phyloP scores from a whole-genome alignment of 2,113 vertebrate genomes.

The western clawed frog (Xenopus tropicalis) region DNA sequence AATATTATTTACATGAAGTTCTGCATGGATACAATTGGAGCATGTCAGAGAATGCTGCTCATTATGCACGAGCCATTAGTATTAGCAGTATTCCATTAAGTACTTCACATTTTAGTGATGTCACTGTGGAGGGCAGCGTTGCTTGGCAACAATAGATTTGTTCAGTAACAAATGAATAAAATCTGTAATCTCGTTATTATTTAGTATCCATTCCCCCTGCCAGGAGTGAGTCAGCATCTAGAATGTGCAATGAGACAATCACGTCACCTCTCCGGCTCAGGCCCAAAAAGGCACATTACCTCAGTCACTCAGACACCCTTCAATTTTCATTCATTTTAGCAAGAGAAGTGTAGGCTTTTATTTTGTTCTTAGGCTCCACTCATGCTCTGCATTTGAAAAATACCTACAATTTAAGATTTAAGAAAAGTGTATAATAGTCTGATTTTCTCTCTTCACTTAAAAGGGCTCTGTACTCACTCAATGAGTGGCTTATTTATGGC shows the following conservation, averaged over 20 bases:
- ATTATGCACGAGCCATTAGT: background rate
- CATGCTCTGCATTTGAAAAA: no score
- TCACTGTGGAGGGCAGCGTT: background rate
- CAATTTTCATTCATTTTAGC: background rate
- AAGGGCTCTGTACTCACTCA: no score
- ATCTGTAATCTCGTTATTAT: constrained; percentile 29
- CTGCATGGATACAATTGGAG: no score
- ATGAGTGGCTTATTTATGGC: no score
- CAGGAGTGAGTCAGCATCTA: constrained; percentile 17
- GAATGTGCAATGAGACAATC: background rate
- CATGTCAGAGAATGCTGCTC: background rate
- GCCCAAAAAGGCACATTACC: constrained; percentile 13
- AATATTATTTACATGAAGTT: no score
- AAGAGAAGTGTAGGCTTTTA: background rate
- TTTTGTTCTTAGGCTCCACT: background rate
- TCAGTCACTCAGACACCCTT: background rate
- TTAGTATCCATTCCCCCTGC: constrained; percentile 6
- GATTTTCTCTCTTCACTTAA: no score
- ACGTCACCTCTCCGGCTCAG: background rate
- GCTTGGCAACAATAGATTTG: constrained; percentile 2
- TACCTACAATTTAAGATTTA: no score
- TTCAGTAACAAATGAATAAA: constrained; percentile 15
- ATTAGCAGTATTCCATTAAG: background rate
- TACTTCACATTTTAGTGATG: constrained; percentile 11
- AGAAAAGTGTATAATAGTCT: no score